These are phyloP conservation scores for Prosopocoilus inquinatus DNA, from an alignment of 2,888 invertebrate genomes.

Conservation along the genomic window DNA sequence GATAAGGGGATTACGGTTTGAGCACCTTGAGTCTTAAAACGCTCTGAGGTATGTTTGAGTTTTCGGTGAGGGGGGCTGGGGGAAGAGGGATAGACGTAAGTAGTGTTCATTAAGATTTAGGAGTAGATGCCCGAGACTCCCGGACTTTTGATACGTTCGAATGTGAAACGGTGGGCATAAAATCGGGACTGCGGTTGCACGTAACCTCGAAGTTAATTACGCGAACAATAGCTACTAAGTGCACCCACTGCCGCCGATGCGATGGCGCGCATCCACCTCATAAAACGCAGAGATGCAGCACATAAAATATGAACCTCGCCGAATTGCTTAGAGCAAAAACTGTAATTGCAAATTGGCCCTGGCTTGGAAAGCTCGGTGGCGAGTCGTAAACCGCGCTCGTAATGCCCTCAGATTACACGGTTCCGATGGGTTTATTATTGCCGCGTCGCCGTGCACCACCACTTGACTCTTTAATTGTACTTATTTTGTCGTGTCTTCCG, in stretches of 20 bases:
- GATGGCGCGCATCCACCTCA: constrained; percentile 29
- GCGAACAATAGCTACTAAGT: constrained; percentile 36
- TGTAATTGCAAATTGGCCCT: constrained; percentile 44
- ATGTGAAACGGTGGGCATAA: constrained; percentile 22
- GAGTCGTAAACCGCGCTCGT: constrained; percentile 39
- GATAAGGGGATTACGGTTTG: no score
- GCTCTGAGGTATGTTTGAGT: no score
- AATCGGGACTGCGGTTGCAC: constrained; percentile 25
- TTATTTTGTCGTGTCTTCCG: constrained; percentile 12
- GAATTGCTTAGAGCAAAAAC: constrained; percentile 41
- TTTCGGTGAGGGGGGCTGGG: no score
- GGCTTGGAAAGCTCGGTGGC: constrained; percentile 33
- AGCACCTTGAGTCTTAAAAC: no score
- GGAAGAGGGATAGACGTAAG: no score
- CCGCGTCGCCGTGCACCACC: constrained; percentile 6
- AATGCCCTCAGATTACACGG: constrained; percentile 36
- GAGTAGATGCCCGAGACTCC: no score
- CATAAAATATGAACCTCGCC: constrained; percentile 43
- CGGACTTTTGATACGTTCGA: not conserved
- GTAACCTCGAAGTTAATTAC: constrained; percentile 39
- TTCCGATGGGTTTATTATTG: constrained; percentile 39
- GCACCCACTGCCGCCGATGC: constrained; percentile 12
- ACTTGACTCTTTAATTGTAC: constrained; percentile 18
- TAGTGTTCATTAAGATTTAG: no score
- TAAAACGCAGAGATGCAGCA: constrained; percentile 43